Evolutionary conservation across 2,888 invertebrate species (phyloP), one percentile per base, ranked within the genome.

Genomic region (Lepas anatifera): DNA sequence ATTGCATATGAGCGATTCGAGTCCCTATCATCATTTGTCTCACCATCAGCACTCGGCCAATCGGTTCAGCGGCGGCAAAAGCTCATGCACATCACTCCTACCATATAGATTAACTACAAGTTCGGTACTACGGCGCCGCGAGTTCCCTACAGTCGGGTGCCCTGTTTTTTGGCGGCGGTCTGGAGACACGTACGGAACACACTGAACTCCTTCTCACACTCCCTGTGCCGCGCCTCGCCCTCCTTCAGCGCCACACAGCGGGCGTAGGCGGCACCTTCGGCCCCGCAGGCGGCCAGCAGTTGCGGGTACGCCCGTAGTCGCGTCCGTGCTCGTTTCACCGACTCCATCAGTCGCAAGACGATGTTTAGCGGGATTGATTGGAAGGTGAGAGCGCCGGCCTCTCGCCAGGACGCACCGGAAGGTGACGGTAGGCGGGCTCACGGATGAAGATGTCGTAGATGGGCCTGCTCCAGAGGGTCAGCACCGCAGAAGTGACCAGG

Each of bases 161-260:
- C 89, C 76, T 86, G 81, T 73, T 84, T 83, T 73, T 82, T 84
- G 4, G 91, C 90, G 70, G 87, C 86, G 74, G 87, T 84, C 75
- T 85, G 81, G 43, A 95, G 81, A 78, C 94, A 95, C 63, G 79
- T 78, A 77, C 87, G 87, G 76, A 95, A 89, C 71, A 85, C 84
- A 68, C 85, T 81, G 78, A 95, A 95, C 78, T 95, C 93, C 74
- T 85, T 84, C 32, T 83, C 82, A 78, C 95, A 95, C 76, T 87
- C 86, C 78, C 87, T 84, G 73, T 88, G 85, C 76, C 85, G 84
- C 1, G 92, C 83, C 75, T 87, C 83, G 71, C 88, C 86, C 73
- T 87, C 86, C 77, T 87, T 87, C 41, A 86, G 83, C 63, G 90
- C 81, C 1, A 93, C 91, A 80, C 95, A 95, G 68, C 85, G 83